phyloP scores from a whole-genome alignment of 92 coral and sea anemone species.

The Palythoa grandis region DNA sequence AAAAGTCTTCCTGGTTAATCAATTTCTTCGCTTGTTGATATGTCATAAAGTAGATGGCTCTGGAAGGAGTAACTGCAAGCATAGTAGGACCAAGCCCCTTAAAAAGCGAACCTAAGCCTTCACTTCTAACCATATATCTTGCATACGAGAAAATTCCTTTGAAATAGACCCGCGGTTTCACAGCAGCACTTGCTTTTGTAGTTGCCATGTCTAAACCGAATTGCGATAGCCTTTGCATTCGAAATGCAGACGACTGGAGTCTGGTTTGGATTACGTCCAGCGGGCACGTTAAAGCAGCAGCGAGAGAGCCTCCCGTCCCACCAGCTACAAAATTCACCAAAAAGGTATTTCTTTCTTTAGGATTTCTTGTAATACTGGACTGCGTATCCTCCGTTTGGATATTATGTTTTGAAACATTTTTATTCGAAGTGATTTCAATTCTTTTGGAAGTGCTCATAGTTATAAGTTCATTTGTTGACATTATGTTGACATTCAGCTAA shows the following conservation, averaged over 20 bases:
- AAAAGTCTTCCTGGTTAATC: neutral
- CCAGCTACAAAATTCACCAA: slow-evolving; percentile 53
- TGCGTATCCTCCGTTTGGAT: neutral
- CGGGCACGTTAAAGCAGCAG: slow-evolving; percentile 49
- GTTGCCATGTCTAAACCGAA: slow-evolving; percentile 47
- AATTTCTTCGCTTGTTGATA: slow-evolving; percentile 45
- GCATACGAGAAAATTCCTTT: slow-evolving; percentile 49
- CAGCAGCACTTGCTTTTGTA: slow-evolving; percentile 14
- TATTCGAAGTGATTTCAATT: neutral
- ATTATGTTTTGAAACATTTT: neutral
- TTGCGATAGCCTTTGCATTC: slow-evolving; percentile 42
- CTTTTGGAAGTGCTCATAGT: neutral
- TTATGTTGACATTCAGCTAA: neutral
- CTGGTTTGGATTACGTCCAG: slow-evolving; percentile 61
- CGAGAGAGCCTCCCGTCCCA: slow-evolving; percentile 53
- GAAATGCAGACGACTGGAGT: slow-evolving; percentile 59
- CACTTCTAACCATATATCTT: slow-evolving; percentile 51
- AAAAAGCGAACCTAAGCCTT: slow-evolving; percentile 50
- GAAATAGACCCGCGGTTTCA: slow-evolving; percentile 22
- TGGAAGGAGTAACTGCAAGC: slow-evolving; percentile 50
- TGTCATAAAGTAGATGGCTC: slow-evolving; percentile 58
- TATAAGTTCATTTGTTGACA: neutral
- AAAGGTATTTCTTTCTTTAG: slow-evolving; percentile 22
- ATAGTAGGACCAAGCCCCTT: slow-evolving; percentile 56
- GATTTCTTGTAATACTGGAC: neutral